These are phyloP conservation scores for Clavelina lepadiformis DNA, from an alignment of 23 tunicate species.

Conservation along the genomic window DNA sequence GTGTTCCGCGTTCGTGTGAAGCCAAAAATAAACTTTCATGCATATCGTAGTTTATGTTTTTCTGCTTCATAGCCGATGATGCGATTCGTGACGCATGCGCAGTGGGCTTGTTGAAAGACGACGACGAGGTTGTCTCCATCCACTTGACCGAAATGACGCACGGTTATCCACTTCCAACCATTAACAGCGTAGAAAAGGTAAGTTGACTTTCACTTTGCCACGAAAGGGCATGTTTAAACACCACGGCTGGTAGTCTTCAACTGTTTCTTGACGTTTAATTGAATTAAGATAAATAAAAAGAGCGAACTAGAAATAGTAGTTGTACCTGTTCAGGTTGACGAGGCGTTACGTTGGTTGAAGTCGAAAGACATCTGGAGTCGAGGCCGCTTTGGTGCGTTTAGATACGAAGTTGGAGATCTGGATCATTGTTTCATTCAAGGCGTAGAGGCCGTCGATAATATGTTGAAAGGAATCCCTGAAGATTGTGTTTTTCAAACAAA, in stretches of 20 bases:
- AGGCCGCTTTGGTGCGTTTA: constrained; percentile 93
- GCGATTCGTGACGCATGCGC: constrained; percentile 72
- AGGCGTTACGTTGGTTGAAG: constrained; percentile 74
- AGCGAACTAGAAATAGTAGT: too few relatives aligned
- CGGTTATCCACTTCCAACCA: constrained; percentile 85
- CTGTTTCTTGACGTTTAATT: too few relatives aligned
- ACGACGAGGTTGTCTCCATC: constrained; percentile 90
- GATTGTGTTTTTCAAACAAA: constrained; percentile 16
- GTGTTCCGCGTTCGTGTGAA: too few relatives aligned
- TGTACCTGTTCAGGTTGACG: constrained; percentile 55
- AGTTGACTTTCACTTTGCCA: too few relatives aligned
- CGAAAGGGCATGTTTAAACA: too few relatives aligned
- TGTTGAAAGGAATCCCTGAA: constrained; percentile 71
- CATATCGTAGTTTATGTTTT: not conserved
- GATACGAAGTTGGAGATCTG: constrained; percentile 72
- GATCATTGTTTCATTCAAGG: constrained; percentile 97
- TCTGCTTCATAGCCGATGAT: constrained; percentile 49
- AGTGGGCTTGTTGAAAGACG: constrained; percentile 62
- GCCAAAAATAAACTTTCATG: not conserved
- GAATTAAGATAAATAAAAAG: too few relatives aligned
- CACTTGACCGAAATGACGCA: constrained; percentile 96
- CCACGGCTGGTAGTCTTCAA: too few relatives aligned
- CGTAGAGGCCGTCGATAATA: constrained; percentile 96
- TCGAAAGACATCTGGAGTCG: constrained; percentile 75
- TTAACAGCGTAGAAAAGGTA: constrained; percentile 65